Conservation (phyloP, 2,113 vertebrate species). For the Brachyistius frenatus region DNA sequence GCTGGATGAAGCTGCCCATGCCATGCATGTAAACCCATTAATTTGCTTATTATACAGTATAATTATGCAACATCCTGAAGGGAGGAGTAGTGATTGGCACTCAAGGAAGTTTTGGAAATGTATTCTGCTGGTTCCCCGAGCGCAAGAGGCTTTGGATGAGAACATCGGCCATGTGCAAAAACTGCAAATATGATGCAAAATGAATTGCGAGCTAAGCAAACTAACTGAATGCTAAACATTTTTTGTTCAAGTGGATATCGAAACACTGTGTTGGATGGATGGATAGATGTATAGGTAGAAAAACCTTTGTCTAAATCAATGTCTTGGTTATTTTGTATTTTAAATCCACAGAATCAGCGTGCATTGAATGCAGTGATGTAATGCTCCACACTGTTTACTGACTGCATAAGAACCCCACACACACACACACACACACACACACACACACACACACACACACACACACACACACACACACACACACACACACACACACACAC, state of each 20-base stretch:
- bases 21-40: neutral
- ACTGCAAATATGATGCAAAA: slow-evolving; percentile 48
- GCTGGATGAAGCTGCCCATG: neutral
- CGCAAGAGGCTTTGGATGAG: slow-evolving; percentile 24
- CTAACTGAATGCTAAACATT: neutral
- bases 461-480: neutral
- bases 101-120: neutral
- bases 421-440: neutral
- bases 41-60: neutral
- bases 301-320: neutral
- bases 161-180: slow-evolving; percentile 33
- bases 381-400: neutral
- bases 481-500: slow-evolving; percentile 5
- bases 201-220: neutral
- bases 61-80: neutral
- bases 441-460: no score
- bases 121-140: slow-evolving; percentile 14
- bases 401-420: slow-evolving; percentile 7
- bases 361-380: neutral
- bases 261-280: neutral
- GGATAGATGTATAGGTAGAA: neutral
- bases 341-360: no score
- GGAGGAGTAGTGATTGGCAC: neutral
- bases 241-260: neutral
- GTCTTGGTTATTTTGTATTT: neutral